A percentile compares a stretch with the other conserved stretches of the same genome.
These are phyloP conservation scores for Zaprionus lineosus DNA, from an alignment of 2,888 invertebrate genomes.

Conservation along the genomic window DNA sequence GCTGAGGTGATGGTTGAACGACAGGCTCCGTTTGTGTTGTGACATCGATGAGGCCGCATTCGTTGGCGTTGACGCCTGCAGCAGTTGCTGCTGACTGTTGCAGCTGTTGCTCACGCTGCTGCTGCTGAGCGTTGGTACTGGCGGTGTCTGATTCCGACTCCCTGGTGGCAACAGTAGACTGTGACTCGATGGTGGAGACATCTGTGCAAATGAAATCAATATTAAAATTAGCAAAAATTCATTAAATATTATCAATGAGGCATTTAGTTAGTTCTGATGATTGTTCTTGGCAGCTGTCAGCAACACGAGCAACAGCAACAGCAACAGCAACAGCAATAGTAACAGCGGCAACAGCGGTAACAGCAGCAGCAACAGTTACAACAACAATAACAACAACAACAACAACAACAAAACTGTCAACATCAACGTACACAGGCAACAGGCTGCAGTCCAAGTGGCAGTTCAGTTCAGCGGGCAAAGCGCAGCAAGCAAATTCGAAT, in stretches of 20 bases:
- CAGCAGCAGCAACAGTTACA: slow-evolving; percentile 20
- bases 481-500: slow-evolving; percentile 80
- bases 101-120: slow-evolving; percentile 53
- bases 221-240: background rate
- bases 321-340: slow-evolving; percentile 8
- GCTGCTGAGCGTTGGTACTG: slow-evolving; percentile 33
- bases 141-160: slow-evolving; percentile 61
- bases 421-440: slow-evolving; percentile 63
- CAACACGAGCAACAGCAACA: slow-evolving; percentile 15
- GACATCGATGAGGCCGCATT: slow-evolving; percentile 80
- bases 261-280: slow-evolving; percentile 27
- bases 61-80: slow-evolving; percentile 45
- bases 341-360: slow-evolving; percentile 10
- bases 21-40: slow-evolving; percentile 88
- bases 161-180: slow-evolving; percentile 76
- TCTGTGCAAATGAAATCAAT: slow-evolving; percentile 82
- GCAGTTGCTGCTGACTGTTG: slow-evolving; percentile 42
- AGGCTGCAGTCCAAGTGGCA: slow-evolving; percentile 65
- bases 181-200: slow-evolving; percentile 85
- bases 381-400: slow-evolving; percentile 49
- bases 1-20: slow-evolving; percentile 88
- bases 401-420: slow-evolving; percentile 39
- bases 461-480: slow-evolving; percentile 65
- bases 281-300: slow-evolving; percentile 49
- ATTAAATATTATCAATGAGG: background rate